phyloP scores from a whole-genome alignment of 2,113 vertebrate genomes.

The Abramis brama region DNA sequence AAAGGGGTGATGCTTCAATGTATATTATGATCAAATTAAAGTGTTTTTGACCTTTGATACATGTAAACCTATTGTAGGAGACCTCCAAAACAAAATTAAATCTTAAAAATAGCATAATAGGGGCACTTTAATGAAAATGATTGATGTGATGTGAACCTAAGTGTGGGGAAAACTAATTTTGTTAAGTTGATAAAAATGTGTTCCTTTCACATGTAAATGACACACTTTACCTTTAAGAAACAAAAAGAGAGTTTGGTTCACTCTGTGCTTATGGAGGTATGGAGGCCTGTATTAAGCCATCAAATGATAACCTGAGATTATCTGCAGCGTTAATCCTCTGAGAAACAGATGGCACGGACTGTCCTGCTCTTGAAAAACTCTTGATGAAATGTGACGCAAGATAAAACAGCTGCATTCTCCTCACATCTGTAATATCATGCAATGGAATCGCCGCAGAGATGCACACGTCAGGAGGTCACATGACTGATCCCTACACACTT shows the following conservation, averaged over 20 bases:
- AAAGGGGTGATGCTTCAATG: no score
- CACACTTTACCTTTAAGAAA: neutral
- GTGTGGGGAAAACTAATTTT: neutral
- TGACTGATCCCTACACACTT: neutral
- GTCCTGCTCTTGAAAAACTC: conserved; percentile 27
- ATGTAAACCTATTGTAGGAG: no score
- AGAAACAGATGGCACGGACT: conserved; percentile 29
- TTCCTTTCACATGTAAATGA: neutral
- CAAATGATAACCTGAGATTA: conserved; percentile 49
- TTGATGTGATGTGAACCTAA: neutral
- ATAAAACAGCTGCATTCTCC: neutral
- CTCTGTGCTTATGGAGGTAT: conserved; percentile 24
- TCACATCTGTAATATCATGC: neutral
- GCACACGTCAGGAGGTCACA: no score
- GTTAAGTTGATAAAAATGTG: neutral
- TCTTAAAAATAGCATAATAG: no score
- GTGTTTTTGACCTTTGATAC: no score
- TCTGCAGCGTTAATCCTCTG: conserved; percentile 22
- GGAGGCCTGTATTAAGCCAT: conserved; percentile 20
- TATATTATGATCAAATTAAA: no score
- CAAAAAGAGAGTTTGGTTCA: neutral
- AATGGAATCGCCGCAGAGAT: neutral
- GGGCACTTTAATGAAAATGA: neutral
- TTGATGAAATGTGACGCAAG: neutral
- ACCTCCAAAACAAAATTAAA: no score